phyloP scores from a whole-genome alignment of 2,888 invertebrate species.

The Rugalucina vietnamica region DNA sequence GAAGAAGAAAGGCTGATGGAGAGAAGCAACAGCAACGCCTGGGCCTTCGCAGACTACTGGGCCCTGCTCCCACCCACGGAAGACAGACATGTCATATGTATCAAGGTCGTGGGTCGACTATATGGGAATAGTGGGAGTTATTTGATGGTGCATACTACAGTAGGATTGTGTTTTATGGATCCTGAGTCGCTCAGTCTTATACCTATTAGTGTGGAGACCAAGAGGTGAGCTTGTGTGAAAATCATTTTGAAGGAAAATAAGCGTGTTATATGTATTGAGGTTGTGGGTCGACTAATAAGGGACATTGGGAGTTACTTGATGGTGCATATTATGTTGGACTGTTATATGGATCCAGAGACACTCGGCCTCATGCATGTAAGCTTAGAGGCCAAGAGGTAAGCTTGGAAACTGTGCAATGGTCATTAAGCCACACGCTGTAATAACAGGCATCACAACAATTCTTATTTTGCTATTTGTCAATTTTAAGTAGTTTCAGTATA shows the following conservation, averaged over 20 bases:
- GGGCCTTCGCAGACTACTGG: constrained; percentile 7
- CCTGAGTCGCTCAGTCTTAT: constrained; percentile 44
- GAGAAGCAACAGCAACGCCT: neutral
- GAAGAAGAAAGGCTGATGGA: neutral
- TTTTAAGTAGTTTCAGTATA: too few relatives aligned
- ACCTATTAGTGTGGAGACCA: constrained; percentile 1
- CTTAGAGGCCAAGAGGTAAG: neutral
- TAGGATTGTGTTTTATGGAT: constrained; percentile 48
- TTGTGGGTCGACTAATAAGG: neutral
- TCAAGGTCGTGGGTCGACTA: neutral
- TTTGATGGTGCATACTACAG: constrained; percentile 33
- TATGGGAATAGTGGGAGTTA: constrained; percentile 9
- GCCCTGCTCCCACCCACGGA: neutral
- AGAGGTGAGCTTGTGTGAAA: too few relatives aligned
- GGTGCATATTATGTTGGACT: constrained; percentile 35
- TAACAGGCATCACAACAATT: too few relatives aligned
- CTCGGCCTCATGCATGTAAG: constrained; percentile 39
- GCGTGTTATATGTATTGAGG: neutral
- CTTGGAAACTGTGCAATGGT: too few relatives aligned
- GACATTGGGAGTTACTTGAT: constrained; percentile 29
- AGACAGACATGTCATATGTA: neutral
- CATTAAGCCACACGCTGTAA: too few relatives aligned
- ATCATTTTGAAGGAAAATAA: neutral
- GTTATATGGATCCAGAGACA: constrained; percentile 43
- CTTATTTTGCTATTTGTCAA: too few relatives aligned